Conservation (phyloP, 2,113 vertebrate genomes). For the Pelobates fuscus region DNA sequence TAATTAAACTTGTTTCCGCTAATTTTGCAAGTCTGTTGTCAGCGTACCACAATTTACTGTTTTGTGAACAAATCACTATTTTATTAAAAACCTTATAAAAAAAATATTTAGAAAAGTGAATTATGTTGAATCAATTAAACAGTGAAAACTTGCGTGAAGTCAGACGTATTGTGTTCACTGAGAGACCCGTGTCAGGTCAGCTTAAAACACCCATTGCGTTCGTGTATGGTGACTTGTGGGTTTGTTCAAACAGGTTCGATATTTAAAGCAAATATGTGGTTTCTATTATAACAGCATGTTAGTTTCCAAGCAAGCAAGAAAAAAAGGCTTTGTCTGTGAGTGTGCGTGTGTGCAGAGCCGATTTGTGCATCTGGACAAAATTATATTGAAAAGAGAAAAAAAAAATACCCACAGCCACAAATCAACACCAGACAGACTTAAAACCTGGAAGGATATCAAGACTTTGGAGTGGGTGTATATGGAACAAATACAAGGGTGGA, state of each 20-base stretch:
- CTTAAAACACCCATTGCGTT: not conserved
- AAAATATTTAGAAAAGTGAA: not conserved
- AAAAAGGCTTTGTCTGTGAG: constrained; percentile 16
- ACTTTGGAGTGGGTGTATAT: not conserved
- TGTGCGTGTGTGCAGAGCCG: constrained; percentile 19
- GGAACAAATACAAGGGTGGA: not conserved
- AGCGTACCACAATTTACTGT: too few relatives aligned
- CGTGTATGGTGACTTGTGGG: not conserved
- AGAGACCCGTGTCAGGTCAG: not conserved
- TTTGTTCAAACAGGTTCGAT: constrained; percentile 22
- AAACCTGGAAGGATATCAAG: constrained; percentile 1
- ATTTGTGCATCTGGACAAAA: constrained; percentile 17
- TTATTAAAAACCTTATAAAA: too few relatives aligned
- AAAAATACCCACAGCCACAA: constrained; percentile 28
- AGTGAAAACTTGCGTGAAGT: not conserved
- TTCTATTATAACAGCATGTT: constrained; percentile 21
- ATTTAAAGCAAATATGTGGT: constrained; percentile 28
- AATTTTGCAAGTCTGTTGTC: too few relatives aligned
- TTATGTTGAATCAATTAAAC: not conserved
- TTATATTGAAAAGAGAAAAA: not conserved
- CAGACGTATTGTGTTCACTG: not conserved
- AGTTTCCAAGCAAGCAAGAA: constrained; percentile 21
- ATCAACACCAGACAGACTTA: constrained; percentile 25
- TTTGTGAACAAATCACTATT: too few relatives aligned
- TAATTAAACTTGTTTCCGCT: too few relatives aligned